phyloP scores from a whole-genome alignment of 2,797 vertebrate species.

The Gymnothorax reevesii region DNA sequence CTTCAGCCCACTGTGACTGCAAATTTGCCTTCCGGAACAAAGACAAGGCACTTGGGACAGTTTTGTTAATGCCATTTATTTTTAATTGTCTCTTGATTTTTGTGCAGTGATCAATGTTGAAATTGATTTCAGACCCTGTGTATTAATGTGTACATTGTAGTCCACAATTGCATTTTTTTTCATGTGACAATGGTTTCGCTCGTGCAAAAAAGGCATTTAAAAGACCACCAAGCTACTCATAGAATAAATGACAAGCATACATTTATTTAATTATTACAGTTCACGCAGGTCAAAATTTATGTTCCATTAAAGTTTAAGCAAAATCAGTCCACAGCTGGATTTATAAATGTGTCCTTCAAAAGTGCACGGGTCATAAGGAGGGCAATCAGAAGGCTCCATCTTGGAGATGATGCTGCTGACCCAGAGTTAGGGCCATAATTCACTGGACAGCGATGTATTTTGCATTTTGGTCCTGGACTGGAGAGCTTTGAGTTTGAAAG shows the following conservation, averaged over 20 bases:
- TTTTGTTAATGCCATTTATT: background rate
- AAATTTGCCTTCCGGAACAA: background rate
- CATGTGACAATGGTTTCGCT: background rate
- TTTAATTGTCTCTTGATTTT: background rate
- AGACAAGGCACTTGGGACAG: background rate
- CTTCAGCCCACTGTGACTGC: background rate
- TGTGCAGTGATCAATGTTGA: background rate
- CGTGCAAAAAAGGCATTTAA: background rate
- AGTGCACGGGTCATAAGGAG: background rate
- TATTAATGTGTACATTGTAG: background rate
- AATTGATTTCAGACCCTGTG: background rate
- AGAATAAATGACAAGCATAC: background rate
- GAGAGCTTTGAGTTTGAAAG: too few relatives aligned
- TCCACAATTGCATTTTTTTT: background rate
- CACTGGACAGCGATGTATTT: too few relatives aligned
- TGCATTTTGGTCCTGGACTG: too few relatives aligned
- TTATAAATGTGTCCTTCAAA: background rate
- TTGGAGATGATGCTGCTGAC: background rate
- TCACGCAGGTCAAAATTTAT: background rate
- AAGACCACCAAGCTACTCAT: background rate
- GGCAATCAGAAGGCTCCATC: slow-evolving; percentile 9
- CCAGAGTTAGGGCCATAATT: background rate
- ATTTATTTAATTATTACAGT: background rate
- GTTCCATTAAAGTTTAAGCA: background rate
- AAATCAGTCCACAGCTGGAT: background rate